These are phyloP conservation scores for Drosophila albomicans DNA, from an alignment of 1,140 invertebrate species.

Conservation along the genomic window DNA sequence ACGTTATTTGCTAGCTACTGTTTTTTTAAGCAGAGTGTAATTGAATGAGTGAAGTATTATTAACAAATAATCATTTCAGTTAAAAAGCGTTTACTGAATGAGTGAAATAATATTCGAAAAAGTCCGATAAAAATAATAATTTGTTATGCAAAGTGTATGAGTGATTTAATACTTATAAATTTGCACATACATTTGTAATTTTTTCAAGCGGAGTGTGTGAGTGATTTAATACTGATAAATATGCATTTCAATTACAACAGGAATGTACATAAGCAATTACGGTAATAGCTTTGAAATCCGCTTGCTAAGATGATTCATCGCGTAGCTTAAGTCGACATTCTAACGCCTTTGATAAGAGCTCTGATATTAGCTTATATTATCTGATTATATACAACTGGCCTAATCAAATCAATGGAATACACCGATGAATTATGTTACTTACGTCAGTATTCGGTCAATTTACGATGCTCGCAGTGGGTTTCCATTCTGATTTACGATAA, in stretches of 20 bases:
- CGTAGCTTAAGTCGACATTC: neutral
- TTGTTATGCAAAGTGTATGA: too few relatives aligned
- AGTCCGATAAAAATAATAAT: too few relatives aligned
- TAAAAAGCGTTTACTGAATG: too few relatives aligned
- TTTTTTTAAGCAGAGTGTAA: too few relatives aligned
- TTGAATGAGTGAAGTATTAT: too few relatives aligned
- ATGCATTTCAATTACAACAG: neutral
- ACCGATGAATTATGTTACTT: neutral
- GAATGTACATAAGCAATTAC: neutral
- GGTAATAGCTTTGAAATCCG: neutral
- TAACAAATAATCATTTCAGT: too few relatives aligned
- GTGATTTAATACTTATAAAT: too few relatives aligned
- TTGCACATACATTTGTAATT: too few relatives aligned
- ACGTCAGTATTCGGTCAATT: slow-evolving; percentile 12
- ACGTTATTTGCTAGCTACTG: neutral
- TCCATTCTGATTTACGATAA: slow-evolving; percentile 46
- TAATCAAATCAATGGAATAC: neutral
- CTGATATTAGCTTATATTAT: slow-evolving; percentile 19
- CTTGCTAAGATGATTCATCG: slow-evolving; percentile 4
- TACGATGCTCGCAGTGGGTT: slow-evolving; percentile 7
- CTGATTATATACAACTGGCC: slow-evolving; percentile 5
- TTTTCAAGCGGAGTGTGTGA: too few relatives aligned
- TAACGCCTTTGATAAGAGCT: neutral
- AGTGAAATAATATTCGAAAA: too few relatives aligned
- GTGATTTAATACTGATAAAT: neutral